Evolutionary conservation across 2,797 vertebrate species (phyloP).

Genomic region (Neosilurus mollespiculum): DNA sequence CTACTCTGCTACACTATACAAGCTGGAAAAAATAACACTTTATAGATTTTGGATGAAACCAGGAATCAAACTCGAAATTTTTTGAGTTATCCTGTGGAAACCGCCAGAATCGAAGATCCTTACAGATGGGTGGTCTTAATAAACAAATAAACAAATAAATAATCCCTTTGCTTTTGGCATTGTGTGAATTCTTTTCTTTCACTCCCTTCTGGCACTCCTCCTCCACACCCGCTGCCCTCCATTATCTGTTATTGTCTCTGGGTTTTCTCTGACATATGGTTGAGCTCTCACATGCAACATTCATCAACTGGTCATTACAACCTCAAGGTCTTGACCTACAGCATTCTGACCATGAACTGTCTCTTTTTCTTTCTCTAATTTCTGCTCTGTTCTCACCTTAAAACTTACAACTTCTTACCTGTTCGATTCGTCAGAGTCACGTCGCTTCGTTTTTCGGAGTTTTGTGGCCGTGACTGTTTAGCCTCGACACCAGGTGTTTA

Average conservation of each 20-base stretch:
- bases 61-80: too few species aligned
- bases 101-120: too few species aligned
- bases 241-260: conserved; percentile 46
- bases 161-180: conserved; percentile 28
- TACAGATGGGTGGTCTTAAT: too few species aligned
- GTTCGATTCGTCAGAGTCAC: conserved; percentile 50
- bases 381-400: conserved; percentile 37
- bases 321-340: conserved; percentile 66
- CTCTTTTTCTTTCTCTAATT: conserved; percentile 49
- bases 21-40: too few species aligned
- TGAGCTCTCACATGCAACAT: conserved; percentile 68
- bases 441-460: too few species aligned
- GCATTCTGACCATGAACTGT: conserved; percentile 65
- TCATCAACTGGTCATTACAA: conserved; percentile 76
- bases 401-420: conserved; percentile 46
- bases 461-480: conserved; percentile 64
- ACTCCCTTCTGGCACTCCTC: conserved; percentile 32
- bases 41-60: too few species aligned
- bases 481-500: conserved; percentile 71
- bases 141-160: conserved; percentile 31
- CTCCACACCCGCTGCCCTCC: conserved; percentile 19
- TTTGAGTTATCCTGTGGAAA: too few species aligned
- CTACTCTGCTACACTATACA: too few species aligned
- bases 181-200: conserved; percentile 21
- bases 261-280: conserved; percentile 60